Percentiles rank a stretch among this genome's conserved stretches.
Conservation (phyloP, 2,888 invertebrate species). For the Eilema griseolum region DNA sequence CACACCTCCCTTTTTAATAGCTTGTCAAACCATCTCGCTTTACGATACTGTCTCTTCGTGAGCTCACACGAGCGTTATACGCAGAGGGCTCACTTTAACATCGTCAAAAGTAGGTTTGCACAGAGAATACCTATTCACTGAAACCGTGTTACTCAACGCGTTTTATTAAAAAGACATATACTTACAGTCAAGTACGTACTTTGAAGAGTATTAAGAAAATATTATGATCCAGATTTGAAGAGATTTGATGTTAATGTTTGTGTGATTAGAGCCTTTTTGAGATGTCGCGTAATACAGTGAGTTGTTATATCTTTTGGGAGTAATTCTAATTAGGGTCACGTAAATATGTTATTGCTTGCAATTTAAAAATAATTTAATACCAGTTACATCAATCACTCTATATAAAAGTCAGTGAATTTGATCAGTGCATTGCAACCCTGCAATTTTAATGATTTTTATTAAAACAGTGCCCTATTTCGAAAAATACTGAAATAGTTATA, state of each 20-base stretch:
- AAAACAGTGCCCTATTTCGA: too few relatives aligned
- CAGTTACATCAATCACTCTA: too few relatives aligned
- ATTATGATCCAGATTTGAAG: conserved; percentile 15
- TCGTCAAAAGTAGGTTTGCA: conserved; percentile 22
- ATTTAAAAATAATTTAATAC: too few relatives aligned
- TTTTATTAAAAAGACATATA: conserved; percentile 28
- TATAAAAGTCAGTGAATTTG: too few relatives aligned
- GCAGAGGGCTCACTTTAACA: conserved; percentile 20
- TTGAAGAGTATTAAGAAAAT: conserved; percentile 19
- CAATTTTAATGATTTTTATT: too few relatives aligned
- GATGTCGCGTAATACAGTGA: not conserved
- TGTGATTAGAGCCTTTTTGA: conserved; percentile 1
- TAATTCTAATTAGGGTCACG: not conserved
- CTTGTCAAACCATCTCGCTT: conserved; percentile 52
- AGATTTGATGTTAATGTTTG: conserved; percentile 9
- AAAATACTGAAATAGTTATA: too few relatives aligned
- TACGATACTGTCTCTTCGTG: conserved; percentile 46
- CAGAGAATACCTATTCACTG: conserved; percentile 37
- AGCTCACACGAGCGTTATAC: conserved; percentile 35
- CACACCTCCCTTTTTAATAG: conserved; percentile 40
- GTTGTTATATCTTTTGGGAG: not conserved
- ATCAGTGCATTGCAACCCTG: too few relatives aligned
- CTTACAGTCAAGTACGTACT: conserved; percentile 17
- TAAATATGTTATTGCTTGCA: too few relatives aligned
- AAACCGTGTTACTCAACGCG: conserved; percentile 30